Base-by-base conservation (phyloP, 1,140 invertebrate species). In the Saccostrea echinata region DNA sequence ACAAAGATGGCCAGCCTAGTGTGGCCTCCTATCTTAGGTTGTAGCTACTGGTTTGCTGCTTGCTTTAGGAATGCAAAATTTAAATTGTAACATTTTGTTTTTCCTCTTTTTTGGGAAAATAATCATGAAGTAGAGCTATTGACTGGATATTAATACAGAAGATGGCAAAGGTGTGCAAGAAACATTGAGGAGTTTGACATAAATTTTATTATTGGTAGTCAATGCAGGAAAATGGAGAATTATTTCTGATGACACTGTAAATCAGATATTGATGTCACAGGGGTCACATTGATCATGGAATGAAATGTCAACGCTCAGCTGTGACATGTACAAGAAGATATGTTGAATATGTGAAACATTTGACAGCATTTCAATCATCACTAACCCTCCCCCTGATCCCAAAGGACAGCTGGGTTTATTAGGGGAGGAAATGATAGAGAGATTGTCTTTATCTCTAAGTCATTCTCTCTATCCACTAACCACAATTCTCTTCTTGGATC, bases 391-490 rank as follows among this genome's bases (percentile, higher is more conserved):
- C 27, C 24, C 27, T 24, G 27, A 30, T 71, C 68, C 24, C 30
- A 4, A 16, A 12, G 13, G n/a, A 61, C 27, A 30, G 55, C 35
- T 30, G 81, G 21, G 35, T 43, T 52, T 52, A 24, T 83, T 43
- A 51, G 52, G 21, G 6, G 51, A 8, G 30, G 35, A 11, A 24
- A 1, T 13, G 16, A 43, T 43, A 33, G 1, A 43, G 35, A 80
- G 27, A 80, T 33, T 18, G 12, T 83, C 24, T 33, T 43, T 68
- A 4, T 30, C 76, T 81, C 24, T 81, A 1, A 11, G 8, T 51
- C 81, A 51, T 33, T 83, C 35, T 83, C 81, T 83, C 35, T 51
- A 24, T 83, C 81, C 71, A 80, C 24, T 33, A n/a, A n/a, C n/a
- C n/a, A 11, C 71, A 30, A 8, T 27, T 76, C 35, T 76, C 8